Conservation (phyloP, 2,113 vertebrate genomes). For the Dromaius novaehollandiae region DNA sequence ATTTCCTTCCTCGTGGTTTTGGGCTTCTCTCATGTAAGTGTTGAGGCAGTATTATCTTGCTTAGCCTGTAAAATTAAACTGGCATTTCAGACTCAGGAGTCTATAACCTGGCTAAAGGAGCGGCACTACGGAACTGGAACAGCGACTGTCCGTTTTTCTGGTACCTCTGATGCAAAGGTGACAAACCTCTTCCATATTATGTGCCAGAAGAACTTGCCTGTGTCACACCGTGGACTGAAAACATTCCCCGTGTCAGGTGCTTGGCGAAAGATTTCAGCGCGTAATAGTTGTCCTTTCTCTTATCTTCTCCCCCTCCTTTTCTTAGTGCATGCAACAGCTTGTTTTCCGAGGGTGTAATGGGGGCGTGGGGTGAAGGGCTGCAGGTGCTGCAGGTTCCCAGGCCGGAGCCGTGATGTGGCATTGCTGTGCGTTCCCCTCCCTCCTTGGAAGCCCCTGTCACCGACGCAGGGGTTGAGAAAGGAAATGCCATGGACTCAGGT, state of each 20-base stretch:
- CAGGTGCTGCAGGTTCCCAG: neutral
- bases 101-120: neutral
- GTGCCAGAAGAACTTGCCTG: neutral
- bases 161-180: neutral
- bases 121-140: neutral
- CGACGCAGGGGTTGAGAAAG: neutral
- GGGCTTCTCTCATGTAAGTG: neutral
- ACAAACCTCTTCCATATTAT: neutral
- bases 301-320: too few relatives aligned
- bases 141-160: fast-evolving
- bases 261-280: too few relatives aligned
- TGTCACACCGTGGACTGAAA: fast-evolving
- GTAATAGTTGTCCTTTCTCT: too few relatives aligned
- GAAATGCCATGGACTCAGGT: neutral
- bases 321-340: too few relatives aligned
- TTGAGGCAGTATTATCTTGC: neutral
- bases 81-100: neutral
- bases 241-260: too few relatives aligned
- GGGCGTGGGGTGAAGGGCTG: neutral
- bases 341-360: neutral
- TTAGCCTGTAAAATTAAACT: neutral
- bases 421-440: too few relatives aligned
- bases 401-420: too few relatives aligned
- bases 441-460: too few relatives aligned
- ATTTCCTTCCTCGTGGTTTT: neutral